Evolutionary conservation across 2,888 invertebrate species (phyloP).

Genomic region (Boloria euphrosyne): DNA sequence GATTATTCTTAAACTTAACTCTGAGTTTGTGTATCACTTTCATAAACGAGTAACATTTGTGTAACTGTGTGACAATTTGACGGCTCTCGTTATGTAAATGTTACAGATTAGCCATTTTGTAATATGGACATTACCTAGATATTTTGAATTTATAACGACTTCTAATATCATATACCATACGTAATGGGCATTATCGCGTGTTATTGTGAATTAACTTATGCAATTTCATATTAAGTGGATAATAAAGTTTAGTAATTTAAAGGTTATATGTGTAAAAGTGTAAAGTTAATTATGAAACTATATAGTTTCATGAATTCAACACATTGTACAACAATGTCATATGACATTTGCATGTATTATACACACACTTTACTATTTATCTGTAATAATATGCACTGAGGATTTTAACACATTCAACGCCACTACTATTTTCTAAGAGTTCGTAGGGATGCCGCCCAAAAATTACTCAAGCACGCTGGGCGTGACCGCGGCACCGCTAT

Average conservation of each 20-base stretch:
- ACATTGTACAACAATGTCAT: no score
- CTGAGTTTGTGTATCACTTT: slow-evolving; percentile 23
- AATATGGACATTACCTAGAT: slow-evolving; percentile 40
- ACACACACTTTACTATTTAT: no score
- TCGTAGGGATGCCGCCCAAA: no score
- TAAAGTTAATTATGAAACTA: no score
- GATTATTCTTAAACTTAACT: slow-evolving; percentile 6
- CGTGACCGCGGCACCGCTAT: no score
- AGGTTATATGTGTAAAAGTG: not conserved
- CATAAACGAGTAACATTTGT: slow-evolving; percentile 21
- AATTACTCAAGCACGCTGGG: no score
- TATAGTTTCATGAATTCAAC: no score
- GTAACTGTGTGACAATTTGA: slow-evolving; percentile 26
- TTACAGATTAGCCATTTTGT: slow-evolving; percentile 36
- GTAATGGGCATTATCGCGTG: slow-evolving; percentile 22
- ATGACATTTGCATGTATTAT: no score
- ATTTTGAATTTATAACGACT: slow-evolving; percentile 36
- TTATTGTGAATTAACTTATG: slow-evolving; percentile 30
- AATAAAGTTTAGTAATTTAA: slow-evolving; percentile 2
- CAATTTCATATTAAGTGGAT: slow-evolving; percentile 20
- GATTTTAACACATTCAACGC: no score
- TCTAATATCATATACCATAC: slow-evolving; percentile 19
- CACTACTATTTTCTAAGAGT: no score
- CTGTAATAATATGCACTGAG: no score
- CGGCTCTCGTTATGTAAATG: slow-evolving; percentile 37